Conservation (phyloP, 1,140 invertebrate species). For the Hestina assimilis region DNA sequence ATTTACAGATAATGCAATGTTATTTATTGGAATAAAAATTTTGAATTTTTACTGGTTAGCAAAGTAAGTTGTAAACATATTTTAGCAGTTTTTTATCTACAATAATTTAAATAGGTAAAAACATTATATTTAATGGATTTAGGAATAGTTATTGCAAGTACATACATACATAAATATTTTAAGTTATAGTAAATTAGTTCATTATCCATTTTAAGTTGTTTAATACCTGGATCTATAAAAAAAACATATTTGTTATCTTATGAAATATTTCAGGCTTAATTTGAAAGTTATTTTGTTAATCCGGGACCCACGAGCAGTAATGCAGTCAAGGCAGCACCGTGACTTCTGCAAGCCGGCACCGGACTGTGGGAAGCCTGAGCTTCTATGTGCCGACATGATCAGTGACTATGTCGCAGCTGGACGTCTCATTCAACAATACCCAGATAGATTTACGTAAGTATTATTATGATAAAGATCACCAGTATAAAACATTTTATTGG, state of each 20-base stretch:
- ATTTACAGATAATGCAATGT: background rate
- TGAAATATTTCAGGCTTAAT: slow-evolving; percentile 80
- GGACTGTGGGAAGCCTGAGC: slow-evolving; percentile 87
- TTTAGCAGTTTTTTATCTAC: no score
- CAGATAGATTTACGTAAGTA: slow-evolving; percentile 84
- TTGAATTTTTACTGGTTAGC: background rate
- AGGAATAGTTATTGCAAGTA: no score
- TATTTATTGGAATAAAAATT: background rate
- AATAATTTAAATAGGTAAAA: no score
- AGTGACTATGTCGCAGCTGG: slow-evolving; percentile 89
- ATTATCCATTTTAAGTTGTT: no score
- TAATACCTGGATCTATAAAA: no score
- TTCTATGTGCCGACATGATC: slow-evolving; percentile 90
- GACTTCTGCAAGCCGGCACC: slow-evolving; percentile 90
- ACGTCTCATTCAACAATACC: slow-evolving; percentile 83
- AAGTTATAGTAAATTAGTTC: no score
- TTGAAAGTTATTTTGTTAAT: slow-evolving; percentile 88
- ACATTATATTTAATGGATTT: no score
- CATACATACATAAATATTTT: no score
- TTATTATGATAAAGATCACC: background rate
- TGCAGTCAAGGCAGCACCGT: slow-evolving; percentile 90
- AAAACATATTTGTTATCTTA: background rate
- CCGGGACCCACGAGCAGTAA: slow-evolving; percentile 90
- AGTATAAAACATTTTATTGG: background rate
- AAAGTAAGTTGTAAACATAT: no score